These are phyloP conservation scores for Geotrypetes seraphini DNA, from an alignment of 2,797 vertebrate species.

Conservation along the genomic window DNA sequence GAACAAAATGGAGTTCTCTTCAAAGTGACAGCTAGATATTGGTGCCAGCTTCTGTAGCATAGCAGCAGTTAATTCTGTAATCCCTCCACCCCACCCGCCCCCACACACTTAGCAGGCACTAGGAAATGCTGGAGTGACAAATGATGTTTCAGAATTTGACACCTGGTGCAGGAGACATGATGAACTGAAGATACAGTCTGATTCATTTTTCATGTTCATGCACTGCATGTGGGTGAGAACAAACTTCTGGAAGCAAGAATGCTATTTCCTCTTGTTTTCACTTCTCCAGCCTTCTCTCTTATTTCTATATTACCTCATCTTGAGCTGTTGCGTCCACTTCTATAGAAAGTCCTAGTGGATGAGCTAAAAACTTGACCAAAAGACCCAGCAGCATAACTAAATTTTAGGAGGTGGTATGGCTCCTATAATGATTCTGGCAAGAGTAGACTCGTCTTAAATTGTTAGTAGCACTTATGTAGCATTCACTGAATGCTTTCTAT, in stretches of 20 bases:
- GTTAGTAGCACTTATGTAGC: too few species aligned
- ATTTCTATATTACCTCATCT: too few species aligned
- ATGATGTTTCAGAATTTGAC: constrained; percentile 46
- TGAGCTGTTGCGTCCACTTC: too few species aligned
- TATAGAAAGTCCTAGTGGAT: too few species aligned
- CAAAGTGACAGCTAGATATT: constrained; percentile 54
- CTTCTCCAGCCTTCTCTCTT: too few species aligned
- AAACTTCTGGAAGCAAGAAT: constrained; percentile 6
- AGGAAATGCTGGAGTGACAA: constrained; percentile 49
- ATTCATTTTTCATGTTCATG: constrained; percentile 36
- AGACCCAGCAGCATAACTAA: too few species aligned
- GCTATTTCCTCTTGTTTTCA: too few species aligned
- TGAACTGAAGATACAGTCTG: constrained; percentile 50
- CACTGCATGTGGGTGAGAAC: constrained; percentile 19
- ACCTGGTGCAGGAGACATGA: constrained; percentile 37
- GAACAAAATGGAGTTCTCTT: constrained; percentile 58
- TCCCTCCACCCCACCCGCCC: constrained; percentile 49
- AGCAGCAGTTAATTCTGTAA: constrained; percentile 48
- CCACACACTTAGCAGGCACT: constrained; percentile 30
- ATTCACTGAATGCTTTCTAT: too few species aligned
- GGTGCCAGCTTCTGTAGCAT: constrained; percentile 27
- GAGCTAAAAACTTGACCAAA: too few species aligned
- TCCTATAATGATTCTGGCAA: too few species aligned
- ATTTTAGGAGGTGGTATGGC: too few species aligned
- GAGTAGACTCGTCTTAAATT: too few species aligned